These are phyloP conservation scores for Engystomops pustulosus DNA, from an alignment of 2,113 vertebrate genomes.

Conservation along the genomic window DNA sequence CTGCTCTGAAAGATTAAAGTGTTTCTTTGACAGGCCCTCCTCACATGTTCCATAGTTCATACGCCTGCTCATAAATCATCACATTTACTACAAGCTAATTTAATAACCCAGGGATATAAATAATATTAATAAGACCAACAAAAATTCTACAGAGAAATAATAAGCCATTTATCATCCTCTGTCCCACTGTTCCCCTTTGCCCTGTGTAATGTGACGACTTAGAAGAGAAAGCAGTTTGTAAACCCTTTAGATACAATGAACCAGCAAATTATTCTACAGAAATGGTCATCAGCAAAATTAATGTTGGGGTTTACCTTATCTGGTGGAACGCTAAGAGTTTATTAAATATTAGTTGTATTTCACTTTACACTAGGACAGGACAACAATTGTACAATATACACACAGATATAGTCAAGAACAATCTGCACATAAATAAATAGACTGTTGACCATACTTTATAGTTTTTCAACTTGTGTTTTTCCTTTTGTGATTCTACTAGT, in stretches of 20 bases:
- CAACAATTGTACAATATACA: too few species aligned
- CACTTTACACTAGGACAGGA: too few species aligned
- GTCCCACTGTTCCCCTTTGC: conserved; percentile 63
- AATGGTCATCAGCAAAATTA: neutral
- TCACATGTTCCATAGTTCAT: conserved; percentile 45
- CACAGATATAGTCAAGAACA: too few species aligned
- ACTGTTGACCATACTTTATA: too few species aligned
- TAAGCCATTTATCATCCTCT: conserved; percentile 73
- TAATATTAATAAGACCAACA: conserved; percentile 67
- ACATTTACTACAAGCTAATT: conserved; percentile 58
- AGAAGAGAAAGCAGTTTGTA: conserved; percentile 27
- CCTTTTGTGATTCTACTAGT: too few species aligned
- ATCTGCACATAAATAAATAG: too few species aligned
- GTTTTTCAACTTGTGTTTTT: too few species aligned
- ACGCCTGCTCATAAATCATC: conserved; percentile 37
- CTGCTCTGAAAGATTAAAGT: conserved; percentile 53
- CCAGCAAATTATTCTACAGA: neutral
- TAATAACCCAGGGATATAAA: conserved; percentile 72
- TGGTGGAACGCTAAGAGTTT: too few species aligned
- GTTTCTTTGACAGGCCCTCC: conserved; percentile 53
- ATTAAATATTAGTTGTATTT: too few species aligned
- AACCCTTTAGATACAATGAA: conserved; percentile 9
- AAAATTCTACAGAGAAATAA: conserved; percentile 64
- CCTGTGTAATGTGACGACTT: conserved; percentile 19
- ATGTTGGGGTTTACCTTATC: too few species aligned